Percentiles rank a stretch among this genome's conserved stretches.
Conservation (phyloP, 2,797 vertebrate genomes). For the Acanthornis magna region DNA sequence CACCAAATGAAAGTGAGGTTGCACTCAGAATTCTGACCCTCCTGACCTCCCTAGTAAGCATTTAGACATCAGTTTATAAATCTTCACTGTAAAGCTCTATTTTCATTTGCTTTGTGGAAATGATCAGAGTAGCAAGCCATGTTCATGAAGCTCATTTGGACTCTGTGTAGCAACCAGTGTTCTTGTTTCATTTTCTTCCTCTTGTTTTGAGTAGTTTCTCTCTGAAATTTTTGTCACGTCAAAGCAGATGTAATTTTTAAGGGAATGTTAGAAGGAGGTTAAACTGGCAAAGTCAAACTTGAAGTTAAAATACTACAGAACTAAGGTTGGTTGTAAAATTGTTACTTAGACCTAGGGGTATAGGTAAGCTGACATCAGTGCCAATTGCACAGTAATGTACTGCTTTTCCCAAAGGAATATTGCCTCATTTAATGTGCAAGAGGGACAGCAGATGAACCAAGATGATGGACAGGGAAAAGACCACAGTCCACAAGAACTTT, state of each 20-base stretch:
- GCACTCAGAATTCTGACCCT: not conserved
- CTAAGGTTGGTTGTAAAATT: not conserved
- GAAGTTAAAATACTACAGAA: not conserved
- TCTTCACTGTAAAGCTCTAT: not conserved
- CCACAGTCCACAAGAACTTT: not conserved
- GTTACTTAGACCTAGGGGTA: not conserved
- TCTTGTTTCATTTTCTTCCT: not conserved
- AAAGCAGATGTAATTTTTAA: not conserved
- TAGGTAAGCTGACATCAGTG: not conserved
- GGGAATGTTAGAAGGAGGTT: not conserved
- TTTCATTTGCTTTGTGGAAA: not conserved
- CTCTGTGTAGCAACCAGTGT: not conserved
- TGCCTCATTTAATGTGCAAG: not conserved
- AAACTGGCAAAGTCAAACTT: not conserved
- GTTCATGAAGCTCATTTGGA: not conserved
- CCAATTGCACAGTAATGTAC: not conserved
- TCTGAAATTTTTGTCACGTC: not conserved
- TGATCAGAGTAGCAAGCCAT: not conserved
- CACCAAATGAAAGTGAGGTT: not conserved
- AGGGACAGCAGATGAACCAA: not conserved
- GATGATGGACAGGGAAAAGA: not conserved
- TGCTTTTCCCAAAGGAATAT: not conserved
- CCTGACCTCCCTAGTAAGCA: not conserved
- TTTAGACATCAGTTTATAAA: not conserved
- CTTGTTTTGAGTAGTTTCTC: not conserved